These are phyloP conservation scores for Xenops minutus DNA, from an alignment of 2,797 vertebrate genomes.

Conservation along the genomic window DNA sequence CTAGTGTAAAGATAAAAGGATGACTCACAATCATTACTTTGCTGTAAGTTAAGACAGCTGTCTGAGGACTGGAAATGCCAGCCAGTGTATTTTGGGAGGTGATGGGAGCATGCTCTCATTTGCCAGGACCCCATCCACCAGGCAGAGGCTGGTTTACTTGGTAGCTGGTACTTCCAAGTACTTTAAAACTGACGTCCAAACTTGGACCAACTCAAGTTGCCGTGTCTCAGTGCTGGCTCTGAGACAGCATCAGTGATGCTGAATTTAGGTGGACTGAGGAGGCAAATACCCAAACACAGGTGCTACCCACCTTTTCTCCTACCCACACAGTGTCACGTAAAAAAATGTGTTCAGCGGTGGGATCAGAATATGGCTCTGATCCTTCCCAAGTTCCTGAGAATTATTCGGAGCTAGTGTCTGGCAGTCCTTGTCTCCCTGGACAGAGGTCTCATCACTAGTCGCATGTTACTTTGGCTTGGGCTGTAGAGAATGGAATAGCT, in stretches of 20 bases:
- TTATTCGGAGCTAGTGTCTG: neutral
- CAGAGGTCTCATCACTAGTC: neutral
- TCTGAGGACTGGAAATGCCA: neutral
- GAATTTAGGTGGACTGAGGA: neutral
- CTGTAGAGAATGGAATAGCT: neutral
- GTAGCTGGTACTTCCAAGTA: neutral
- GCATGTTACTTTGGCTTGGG: neutral
- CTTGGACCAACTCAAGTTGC: neutral
- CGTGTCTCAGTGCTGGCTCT: neutral
- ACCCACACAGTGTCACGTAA: neutral
- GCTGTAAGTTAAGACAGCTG: neutral
- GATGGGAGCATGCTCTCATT: neutral
- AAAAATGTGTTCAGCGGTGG: accelerated
- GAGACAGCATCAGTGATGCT: neutral
- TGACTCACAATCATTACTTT: neutral
- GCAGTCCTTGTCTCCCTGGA: neutral
- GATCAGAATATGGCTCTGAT: neutral
- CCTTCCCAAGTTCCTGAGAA: neutral
- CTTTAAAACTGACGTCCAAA: neutral
- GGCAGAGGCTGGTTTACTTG: neutral
- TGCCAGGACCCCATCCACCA: neutral
- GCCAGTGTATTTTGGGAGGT: neutral
- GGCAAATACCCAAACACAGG: neutral
- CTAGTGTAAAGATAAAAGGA: neutral
- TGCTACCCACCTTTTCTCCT: neutral